A percentile compares a stretch with the other conserved stretches of the same genome.
These are phyloP conservation scores for Thera britannica DNA, from an alignment of 2,888 invertebrate species.

Conservation along the genomic window DNA sequence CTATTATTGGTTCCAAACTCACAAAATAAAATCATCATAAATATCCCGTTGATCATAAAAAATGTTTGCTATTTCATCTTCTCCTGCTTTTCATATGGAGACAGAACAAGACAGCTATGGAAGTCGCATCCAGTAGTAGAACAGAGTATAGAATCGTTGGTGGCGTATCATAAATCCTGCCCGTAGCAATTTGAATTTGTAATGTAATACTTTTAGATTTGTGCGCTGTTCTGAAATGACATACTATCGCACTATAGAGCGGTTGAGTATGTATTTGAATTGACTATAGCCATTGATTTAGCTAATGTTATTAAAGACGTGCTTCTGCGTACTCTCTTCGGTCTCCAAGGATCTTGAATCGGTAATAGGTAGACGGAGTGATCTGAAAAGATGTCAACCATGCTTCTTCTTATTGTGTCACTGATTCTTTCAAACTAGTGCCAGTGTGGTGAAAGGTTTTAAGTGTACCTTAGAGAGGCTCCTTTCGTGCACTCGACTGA, in stretches of 20 bases:
- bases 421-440: too few relatives aligned
- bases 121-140: not conserved
- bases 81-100: not conserved
- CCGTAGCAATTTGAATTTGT: slow-evolving; percentile 40
- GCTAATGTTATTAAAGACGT: not conserved
- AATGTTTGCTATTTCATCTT: too few relatives aligned
- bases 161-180: slow-evolving; percentile 36
- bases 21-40: too few relatives aligned
- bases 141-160: slow-evolving; percentile 11
- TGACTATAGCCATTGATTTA: not conserved
- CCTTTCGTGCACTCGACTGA: too few relatives aligned
- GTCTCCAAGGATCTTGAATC: too few relatives aligned
- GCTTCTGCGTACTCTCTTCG: not conserved
- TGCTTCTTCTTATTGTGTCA: too few relatives aligned
- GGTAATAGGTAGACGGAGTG: too few relatives aligned
- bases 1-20: too few relatives aligned
- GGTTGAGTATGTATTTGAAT: not conserved
- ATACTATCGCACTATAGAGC: slow-evolving; percentile 21
- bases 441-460: too few relatives aligned
- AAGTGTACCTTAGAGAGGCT: too few relatives aligned
- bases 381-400: too few relatives aligned
- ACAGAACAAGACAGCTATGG: not conserved
- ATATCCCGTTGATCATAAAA: too few relatives aligned
- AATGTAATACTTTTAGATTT: slow-evolving; percentile 40
- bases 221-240: slow-evolving; percentile 16